These are phyloP conservation scores for Oceanodroma tethys DNA, from an alignment of 2,113 vertebrate genomes.

Conservation along the genomic window DNA sequence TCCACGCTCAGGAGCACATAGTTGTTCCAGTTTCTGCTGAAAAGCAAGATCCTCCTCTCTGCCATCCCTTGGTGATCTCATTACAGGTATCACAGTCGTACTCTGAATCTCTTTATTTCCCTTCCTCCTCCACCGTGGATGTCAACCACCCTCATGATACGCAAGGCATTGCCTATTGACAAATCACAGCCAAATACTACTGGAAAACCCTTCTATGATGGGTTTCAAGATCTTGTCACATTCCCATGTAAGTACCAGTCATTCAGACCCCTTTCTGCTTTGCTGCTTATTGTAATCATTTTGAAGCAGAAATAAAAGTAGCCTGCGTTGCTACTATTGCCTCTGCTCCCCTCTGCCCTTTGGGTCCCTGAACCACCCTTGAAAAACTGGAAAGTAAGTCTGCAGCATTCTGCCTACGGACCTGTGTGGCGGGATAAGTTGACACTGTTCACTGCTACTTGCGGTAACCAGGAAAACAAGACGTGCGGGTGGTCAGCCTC, in stretches of 20 bases:
- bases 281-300: not conserved
- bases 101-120: not conserved
- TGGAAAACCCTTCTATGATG: not conserved
- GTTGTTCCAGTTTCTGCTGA: not conserved
- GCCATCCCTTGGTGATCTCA: not conserved
- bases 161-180: not conserved
- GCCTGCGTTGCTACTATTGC: not conserved
- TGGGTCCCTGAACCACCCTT: not conserved
- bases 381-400: not conserved
- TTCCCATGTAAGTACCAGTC: not conserved
- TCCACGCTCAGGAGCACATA: fast-evolving
- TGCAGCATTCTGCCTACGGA: not conserved
- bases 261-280: not conserved
- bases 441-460: fast-evolving
- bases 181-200: not conserved
- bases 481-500: fast-evolving
- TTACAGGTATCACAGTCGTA: not conserved
- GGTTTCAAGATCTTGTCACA: fast-evolving
- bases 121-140: not conserved
- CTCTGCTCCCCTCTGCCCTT: not conserved
- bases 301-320: not conserved
- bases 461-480: not conserved
- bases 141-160: not conserved
- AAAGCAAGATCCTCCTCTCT: fast-evolving
- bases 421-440: fast-evolving